Percentiles rank a stretch among this genome's conserved stretches.
These are phyloP conservation scores for Falco berigora DNA, from an alignment of 2,797 vertebrate genomes.

Conservation along the genomic window DNA sequence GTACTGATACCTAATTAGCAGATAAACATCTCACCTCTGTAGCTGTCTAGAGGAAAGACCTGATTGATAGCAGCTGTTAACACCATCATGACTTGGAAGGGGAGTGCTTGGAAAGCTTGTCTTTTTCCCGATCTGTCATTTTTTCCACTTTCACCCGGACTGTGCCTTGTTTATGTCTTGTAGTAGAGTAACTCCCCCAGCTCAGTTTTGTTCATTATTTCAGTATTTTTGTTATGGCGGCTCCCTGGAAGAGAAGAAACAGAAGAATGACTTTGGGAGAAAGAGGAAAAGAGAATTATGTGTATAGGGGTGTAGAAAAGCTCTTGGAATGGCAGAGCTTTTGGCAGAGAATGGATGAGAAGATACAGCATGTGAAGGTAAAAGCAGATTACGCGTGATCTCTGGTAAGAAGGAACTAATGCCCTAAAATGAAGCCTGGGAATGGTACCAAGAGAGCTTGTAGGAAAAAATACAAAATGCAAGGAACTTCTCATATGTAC, in stretches of 20 bases:
- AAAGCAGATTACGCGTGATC: neutral
- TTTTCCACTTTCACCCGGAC: neutral
- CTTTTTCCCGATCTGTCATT: neutral
- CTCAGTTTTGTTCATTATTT: neutral
- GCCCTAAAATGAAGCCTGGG: neutral
- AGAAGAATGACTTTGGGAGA: neutral
- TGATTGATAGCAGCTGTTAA: slow-evolving; percentile 6
- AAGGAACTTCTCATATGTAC: neutral
- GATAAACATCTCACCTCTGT: neutral
- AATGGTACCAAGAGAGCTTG: neutral
- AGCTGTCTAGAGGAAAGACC: neutral
- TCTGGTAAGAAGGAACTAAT: neutral
- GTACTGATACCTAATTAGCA: slow-evolving; percentile 3
- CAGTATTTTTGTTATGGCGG: neutral
- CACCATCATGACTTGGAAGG: neutral
- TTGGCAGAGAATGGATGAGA: neutral
- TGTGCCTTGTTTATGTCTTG: neutral
- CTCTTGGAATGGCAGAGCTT: neutral
- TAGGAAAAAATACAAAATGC: neutral
- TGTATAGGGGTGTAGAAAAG: neutral
- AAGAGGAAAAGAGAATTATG: neutral
- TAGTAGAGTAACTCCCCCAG: neutral
- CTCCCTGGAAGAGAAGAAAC: neutral
- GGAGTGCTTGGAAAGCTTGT: neutral
- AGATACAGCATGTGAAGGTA: neutral